These are phyloP conservation scores for Dromius quadrimaculatus DNA, from an alignment of 2,888 invertebrate genomes.

Conservation along the genomic window DNA sequence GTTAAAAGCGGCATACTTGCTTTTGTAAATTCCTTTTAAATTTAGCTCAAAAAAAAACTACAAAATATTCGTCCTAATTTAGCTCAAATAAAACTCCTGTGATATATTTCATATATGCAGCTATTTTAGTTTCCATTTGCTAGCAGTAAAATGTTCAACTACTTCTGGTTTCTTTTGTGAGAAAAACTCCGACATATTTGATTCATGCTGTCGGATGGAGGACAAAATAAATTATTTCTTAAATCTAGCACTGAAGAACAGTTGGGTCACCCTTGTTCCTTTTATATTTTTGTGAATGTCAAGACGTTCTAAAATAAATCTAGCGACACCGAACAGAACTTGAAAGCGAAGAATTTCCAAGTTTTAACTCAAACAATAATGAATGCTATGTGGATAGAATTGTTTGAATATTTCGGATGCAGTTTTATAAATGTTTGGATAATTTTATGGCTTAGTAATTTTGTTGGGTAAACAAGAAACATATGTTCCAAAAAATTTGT, in stretches of 20 bases:
- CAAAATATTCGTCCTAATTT: background rate
- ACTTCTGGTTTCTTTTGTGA: background rate
- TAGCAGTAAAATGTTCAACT: constrained; percentile 16
- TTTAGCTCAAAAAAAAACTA: background rate
- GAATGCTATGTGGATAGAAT: constrained; percentile 5
- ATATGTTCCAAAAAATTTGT: too few relatives aligned
- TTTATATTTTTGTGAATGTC: constrained; percentile 33
- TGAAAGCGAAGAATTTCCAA: too few relatives aligned
- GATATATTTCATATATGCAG: background rate
- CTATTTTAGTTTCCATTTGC: constrained; percentile 4
- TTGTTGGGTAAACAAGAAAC: constrained; percentile 6
- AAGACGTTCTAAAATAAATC: constrained; percentile 27
- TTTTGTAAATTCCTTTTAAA: background rate
- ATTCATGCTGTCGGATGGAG: constrained; percentile 21
- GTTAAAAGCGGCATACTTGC: too few relatives aligned
- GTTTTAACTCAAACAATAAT: too few relatives aligned
- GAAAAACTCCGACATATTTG: constrained; percentile 16
- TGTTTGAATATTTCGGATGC: constrained; percentile 3
- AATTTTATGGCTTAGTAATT: constrained; percentile 11
- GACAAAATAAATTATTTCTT: constrained; percentile 27
- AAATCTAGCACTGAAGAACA: constrained; percentile 6
- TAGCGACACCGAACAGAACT: background rate
- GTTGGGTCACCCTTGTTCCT: constrained; percentile 24
- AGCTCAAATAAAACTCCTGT: too few relatives aligned
- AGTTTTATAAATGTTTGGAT: constrained; percentile 23